These are phyloP conservation scores for Rhogogaster chlorosoma DNA, from an alignment of 2,888 invertebrate genomes.

Conservation along the genomic window DNA sequence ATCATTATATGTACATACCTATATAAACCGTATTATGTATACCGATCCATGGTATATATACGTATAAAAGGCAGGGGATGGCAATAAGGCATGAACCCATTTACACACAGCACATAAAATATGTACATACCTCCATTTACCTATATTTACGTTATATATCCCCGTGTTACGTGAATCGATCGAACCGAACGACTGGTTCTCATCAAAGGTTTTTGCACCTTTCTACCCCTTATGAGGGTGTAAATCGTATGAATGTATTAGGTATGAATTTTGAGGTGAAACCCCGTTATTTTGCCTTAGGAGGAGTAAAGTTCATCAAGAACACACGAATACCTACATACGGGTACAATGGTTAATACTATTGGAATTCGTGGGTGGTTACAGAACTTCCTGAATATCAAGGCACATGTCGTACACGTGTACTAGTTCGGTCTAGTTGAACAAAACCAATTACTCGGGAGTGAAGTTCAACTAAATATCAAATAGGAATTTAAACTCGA, in stretches of 20 bases:
- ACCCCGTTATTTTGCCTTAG: neutral
- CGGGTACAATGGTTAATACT: neutral
- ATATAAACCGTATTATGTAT: neutral
- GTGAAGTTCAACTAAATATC: constrained; percentile 16
- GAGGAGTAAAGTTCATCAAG: neutral
- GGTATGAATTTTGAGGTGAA: neutral
- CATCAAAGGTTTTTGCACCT: neutral
- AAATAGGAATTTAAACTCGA: neutral
- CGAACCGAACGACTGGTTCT: neutral
- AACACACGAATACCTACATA: neutral
- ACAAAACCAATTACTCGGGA: constrained; percentile 16
- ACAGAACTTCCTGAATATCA: neutral
- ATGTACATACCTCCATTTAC: neutral
- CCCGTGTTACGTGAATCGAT: neutral
- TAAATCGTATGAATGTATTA: neutral
- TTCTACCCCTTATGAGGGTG: neutral
- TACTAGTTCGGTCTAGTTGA: neutral
- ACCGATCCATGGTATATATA: constrained; percentile 2
- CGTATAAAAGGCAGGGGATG: neutral
- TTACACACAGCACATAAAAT: neutral
- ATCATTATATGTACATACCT: neutral
- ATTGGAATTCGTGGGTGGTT: neutral
- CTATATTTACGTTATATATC: neutral
- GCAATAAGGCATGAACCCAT: neutral
- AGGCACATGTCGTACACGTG: neutral